Evolutionary conservation across 2,888 invertebrate genomes (phyloP), one percentile per base, ranked within the genome.

Genomic region (Campoplex nolae): DNA sequence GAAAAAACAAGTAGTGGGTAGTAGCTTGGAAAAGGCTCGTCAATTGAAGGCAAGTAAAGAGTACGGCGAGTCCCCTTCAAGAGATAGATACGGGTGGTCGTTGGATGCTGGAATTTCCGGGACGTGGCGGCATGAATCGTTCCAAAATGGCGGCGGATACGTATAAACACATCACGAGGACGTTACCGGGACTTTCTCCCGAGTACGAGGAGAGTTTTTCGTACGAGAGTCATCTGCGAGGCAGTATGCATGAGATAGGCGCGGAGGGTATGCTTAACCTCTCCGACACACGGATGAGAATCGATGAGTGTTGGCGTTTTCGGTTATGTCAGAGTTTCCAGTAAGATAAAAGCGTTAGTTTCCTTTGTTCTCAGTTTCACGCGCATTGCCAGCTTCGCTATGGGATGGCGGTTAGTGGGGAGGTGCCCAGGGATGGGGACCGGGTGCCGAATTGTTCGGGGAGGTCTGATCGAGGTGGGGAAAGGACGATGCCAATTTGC

Each of bases 181-280:
- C n/a, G 82, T 78, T 82, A 68, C 62, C 54, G 23, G 80, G 78
- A 85, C 85, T 85, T 85, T 85, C 85, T 85, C 73, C 85, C 78
- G 85, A 85, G 23, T 23, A 23, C 23, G 23, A 23, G 23, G 83
- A 83, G 78, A 68, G 58, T 83, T 83, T 82, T 85, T 85, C 79
- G 68, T 70, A 48, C 28, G 28, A 42, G 70, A 70, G 48, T 48
- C 70, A 70, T 70, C 70, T 48, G 68, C 68, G 67, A 70, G 48
- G 84, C 38, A 42, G 54, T 23, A 56, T 74, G 58, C 65, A 70
- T 70, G 67, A 75, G 45, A 35, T 54, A 73, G 73, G 73, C 73
- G 35, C 73, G 73, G 73, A 75, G 48, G 58, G 58, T 75, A 75
- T 58, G 78, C 45, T 38, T 16, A 70, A 70, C 70, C 45, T 45